A percentile compares a stretch with the other conserved stretches of the same genome.
Conservation (phyloP, 2,797 vertebrate species). For the Microcaecilia unicolor region DNA sequence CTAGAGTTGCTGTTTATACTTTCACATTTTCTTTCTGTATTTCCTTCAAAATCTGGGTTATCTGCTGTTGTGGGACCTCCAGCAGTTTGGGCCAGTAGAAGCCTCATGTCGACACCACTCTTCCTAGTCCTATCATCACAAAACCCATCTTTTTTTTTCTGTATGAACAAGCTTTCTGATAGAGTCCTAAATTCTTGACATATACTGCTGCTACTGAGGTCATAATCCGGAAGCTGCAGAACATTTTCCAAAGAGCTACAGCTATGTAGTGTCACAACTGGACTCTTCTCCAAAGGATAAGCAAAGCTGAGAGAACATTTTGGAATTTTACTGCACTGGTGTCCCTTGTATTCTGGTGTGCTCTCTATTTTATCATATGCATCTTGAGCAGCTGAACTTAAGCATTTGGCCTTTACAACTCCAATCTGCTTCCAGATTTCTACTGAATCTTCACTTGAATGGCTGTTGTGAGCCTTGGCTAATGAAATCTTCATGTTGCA, state of each 20-base stretch:
- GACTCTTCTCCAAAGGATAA: slow-evolving; percentile 27
- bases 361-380: slow-evolving; percentile 22
- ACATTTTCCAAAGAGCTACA: slow-evolving; percentile 27
- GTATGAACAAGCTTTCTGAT: slow-evolving; percentile 11
- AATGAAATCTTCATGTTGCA: slow-evolving; percentile 17
- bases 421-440: slow-evolving; percentile 14
- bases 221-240: slow-evolving; percentile 26
- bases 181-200: slow-evolving; percentile 13
- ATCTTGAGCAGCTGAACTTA: slow-evolving; percentile 12
- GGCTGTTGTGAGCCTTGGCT: slow-evolving; percentile 13
- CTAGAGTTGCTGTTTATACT: slow-evolving; percentile 8
- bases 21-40: slow-evolving; percentile 14
- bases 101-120: slow-evolving; percentile 1
- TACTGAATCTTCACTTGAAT: slow-evolving; percentile 11
- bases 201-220: slow-evolving; percentile 13
- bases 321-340: slow-evolving; percentile 1
- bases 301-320: slow-evolving; percentile 6
- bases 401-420: slow-evolving; percentile 9
- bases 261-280: slow-evolving; percentile 29
- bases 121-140: slow-evolving; percentile 7
- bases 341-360: slow-evolving; percentile 9
- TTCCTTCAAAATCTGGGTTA: slow-evolving; percentile 15
- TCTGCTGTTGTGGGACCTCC: slow-evolving; percentile 3
- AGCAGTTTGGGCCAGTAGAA: slow-evolving; percentile 12
- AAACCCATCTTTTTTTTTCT: slow-evolving; percentile 17